Conservation (phyloP, 2,797 vertebrate genomes). For the Rhabdomys pumilio region DNA sequence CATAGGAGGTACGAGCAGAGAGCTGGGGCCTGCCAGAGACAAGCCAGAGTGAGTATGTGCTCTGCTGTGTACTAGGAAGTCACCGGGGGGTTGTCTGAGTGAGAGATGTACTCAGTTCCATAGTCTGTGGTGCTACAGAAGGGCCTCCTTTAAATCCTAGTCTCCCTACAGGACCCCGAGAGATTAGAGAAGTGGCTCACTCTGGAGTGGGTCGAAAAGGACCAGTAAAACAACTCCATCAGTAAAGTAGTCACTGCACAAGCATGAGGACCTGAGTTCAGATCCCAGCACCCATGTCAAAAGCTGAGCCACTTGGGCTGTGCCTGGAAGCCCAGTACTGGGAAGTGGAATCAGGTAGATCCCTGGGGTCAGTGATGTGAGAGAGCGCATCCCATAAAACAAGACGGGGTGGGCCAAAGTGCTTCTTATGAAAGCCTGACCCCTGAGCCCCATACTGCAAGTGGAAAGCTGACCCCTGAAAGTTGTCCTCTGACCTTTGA, state of each 20-base stretch:
- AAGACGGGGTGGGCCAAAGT: neutral
- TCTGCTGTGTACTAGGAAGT: neutral
- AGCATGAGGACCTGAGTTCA: neutral
- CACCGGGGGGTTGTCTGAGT: neutral
- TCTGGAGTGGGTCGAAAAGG: neutral
- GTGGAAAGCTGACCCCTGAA: neutral
- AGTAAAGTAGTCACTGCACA: neutral
- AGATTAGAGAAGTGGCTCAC: neutral
- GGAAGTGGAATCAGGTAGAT: neutral
- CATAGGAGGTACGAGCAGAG: neutral
- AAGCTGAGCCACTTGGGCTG: neutral
- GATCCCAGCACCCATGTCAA: neutral
- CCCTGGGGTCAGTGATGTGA: neutral
- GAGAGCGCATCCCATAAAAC: neutral
- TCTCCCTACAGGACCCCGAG: rapidly evolving
- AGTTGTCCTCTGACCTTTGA: neutral
- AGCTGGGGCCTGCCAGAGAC: neutral
- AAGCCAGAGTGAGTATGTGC: rapidly evolving
- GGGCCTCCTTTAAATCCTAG: neutral
- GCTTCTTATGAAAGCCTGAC: neutral
- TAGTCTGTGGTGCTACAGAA: too few relatives aligned
- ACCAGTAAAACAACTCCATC: neutral
- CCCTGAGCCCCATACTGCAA: neutral
- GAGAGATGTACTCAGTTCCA: neutral
- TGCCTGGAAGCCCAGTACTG: neutral